Conservation (phyloP, 1,140 invertebrate species). For the Coptotermes formosanus region DNA sequence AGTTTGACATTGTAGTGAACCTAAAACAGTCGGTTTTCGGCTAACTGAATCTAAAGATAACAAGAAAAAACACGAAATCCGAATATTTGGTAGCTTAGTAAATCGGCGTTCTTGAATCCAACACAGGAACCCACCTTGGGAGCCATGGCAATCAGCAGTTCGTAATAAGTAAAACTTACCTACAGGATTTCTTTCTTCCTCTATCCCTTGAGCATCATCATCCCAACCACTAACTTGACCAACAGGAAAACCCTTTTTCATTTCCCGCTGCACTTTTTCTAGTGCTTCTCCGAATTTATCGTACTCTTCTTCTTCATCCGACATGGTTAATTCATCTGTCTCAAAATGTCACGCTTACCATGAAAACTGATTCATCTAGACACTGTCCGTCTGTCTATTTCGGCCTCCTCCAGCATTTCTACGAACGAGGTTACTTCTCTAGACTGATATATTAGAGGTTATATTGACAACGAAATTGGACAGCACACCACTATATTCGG, state of each 20-base stretch:
- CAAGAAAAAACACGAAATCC: neutral
- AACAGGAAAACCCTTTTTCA: neutral
- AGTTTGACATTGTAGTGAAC: neutral
- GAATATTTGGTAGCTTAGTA: neutral
- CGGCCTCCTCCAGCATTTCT: too few species aligned
- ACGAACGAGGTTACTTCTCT: too few species aligned
- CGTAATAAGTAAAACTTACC: constrained; percentile 43
- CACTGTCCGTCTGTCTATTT: too few species aligned
- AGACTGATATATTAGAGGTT: too few species aligned
- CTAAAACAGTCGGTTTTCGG: neutral
- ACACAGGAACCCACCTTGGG: neutral
- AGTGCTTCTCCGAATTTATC: constrained; percentile 22
- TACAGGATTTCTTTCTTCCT: constrained; percentile 50
- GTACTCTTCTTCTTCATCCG: constrained; percentile 24
- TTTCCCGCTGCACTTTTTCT: neutral
- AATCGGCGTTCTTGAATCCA: neutral
- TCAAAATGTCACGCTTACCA: too few species aligned
- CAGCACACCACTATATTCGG: too few species aligned
- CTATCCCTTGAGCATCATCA: constrained; percentile 52
- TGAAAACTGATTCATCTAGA: too few species aligned
- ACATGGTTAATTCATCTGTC: neutral
- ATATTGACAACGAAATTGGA: too few species aligned
- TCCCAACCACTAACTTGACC: constrained; percentile 55
- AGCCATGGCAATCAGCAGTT: neutral
- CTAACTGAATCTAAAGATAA: neutral